Conservation (phyloP, 2,797 vertebrate genomes). For the Centroberyx gerrardi region DNA sequence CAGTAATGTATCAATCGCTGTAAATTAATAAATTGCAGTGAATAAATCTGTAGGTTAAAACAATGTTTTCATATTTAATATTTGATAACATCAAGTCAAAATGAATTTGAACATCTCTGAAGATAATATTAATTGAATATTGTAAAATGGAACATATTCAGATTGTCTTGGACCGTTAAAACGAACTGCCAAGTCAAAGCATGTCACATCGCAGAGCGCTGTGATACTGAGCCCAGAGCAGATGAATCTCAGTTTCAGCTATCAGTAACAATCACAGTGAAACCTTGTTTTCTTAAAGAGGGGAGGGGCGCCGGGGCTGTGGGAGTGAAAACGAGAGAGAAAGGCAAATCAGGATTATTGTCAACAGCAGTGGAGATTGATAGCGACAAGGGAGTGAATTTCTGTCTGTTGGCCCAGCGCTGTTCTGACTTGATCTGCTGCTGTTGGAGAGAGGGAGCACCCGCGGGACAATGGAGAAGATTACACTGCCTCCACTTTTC, state of each 20-base stretch:
- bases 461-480: constrained; percentile 72
- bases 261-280: constrained; percentile 74
- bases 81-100: neutral
- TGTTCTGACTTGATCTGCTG: constrained; percentile 77
- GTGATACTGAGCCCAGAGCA: constrained; percentile 43
- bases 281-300: constrained; percentile 74
- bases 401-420: constrained; percentile 76
- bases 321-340: constrained; percentile 73
- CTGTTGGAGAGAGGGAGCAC: constrained; percentile 62
- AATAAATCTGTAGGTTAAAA: neutral
- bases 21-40: neutral
- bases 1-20: neutral
- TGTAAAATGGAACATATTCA: constrained; percentile 2
- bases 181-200: neutral
- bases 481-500: constrained; percentile 77
- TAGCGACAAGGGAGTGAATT: constrained; percentile 81
- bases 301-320: constrained; percentile 60
- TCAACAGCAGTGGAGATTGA: constrained; percentile 80
- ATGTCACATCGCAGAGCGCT: constrained; percentile 21
- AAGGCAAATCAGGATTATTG: constrained; percentile 83
- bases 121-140: neutral
- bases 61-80: neutral
- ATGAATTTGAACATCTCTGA: neutral
- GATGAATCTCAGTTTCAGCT: constrained; percentile 65
- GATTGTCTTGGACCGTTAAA: constrained; percentile 14